Evolutionary conservation across 23 tunicate genomes (phyloP), one percentile per base, ranked within the genome.

Genomic region (Styela plicata): DNA sequence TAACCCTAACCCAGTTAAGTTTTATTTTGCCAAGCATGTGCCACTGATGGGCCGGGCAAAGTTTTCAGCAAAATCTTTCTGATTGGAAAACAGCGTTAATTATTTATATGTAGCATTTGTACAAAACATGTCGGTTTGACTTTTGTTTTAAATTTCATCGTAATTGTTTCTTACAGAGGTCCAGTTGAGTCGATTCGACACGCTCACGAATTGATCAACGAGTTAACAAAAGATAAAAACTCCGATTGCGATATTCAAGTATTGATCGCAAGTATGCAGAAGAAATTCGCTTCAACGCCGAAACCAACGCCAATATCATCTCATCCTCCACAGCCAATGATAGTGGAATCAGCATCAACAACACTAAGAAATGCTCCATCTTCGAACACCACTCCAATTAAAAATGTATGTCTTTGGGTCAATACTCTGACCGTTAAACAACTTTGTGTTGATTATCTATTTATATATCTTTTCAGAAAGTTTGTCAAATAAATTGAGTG

Each of bases 321-420:
- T 33, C 74, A 28, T 19, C 75, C 70, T 2, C 83, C 80, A 2
- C 44, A 29, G 27, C 83, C 78, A 16, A 80, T 89, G 7, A 64
- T 85, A 2, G 75, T 85, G 80, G 71, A n/a, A 90, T 90, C 87
- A 34, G 87, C 97, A 0, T 87, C 97, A 3, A 87, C 90, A 64
- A 80, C 95, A 22, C 85, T 85, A 90, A 86, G 80, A 1, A 90
- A 79, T 27, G 88, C 90, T 13, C 87, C 90, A 27, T 71, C 97
- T 0, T 81, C 31, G 25, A 52, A 31, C 28, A 13, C 27, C 22
- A 61, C 31, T 21, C 69, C 82, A 13, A 27, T 61, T 18, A 61
- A 53, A 37, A 24, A 25, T 25, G 71, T 66, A 66, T 5, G 71
- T 66, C 20, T 61, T 61, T 61, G 20, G 19, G 21, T 21, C 64